Base-by-base conservation (phyloP, 2,797 vertebrate genomes). In the Leptoclinus maculatus region DNA sequence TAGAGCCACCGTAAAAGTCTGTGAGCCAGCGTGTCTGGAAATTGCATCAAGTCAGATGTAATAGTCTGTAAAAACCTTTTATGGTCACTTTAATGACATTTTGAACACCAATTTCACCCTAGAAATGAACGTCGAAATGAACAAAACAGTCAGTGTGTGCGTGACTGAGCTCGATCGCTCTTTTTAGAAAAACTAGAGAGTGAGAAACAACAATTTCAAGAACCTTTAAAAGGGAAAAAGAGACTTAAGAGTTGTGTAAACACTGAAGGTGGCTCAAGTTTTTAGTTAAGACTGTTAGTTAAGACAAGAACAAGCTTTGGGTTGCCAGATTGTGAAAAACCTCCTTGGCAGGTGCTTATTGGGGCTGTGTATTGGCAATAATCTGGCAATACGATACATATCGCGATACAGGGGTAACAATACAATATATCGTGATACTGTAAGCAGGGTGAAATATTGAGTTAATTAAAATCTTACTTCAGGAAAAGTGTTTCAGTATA, bases 51-150 rank as follows among this genome's bases (percentile, higher is more conserved):
- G 66, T 79, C 71, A 14, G 23, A 57, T 14, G 21, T 57, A 41
- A 80, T 17, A 63, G 71, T 74, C 76, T 68, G 39, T 70, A 64
- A 78, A 78, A 74, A 49, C 1, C 17, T 54, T 80, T 88, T 67
- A 68, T 11, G 21, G 66, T 7, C 27, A 23, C 49, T 39, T 65
- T 59, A 80, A 79, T 78, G 43, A 77, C 74, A 75, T 51, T 11
- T 11, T 27, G 23, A 71, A 75, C 73, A 49, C 11, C 69, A 76
- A 76, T 62, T 45, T 76, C 1, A 5, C 6, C 16, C 9, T 23
- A 3, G 36, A 70, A 66, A 80, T 76, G 1, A 86, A 57, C 1
- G 7, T 58, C 3, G 39, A 64, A 79, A 80, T 74, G 64, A 39
- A 60, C 19, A 41, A 4, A 43, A 0, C 45, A 32, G 53, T 51